A percentile compares a stretch with the other conserved stretches of the same genome.
These are phyloP conservation scores for Orthosia cruda DNA, from an alignment of 2,888 invertebrate genomes.

Conservation along the genomic window DNA sequence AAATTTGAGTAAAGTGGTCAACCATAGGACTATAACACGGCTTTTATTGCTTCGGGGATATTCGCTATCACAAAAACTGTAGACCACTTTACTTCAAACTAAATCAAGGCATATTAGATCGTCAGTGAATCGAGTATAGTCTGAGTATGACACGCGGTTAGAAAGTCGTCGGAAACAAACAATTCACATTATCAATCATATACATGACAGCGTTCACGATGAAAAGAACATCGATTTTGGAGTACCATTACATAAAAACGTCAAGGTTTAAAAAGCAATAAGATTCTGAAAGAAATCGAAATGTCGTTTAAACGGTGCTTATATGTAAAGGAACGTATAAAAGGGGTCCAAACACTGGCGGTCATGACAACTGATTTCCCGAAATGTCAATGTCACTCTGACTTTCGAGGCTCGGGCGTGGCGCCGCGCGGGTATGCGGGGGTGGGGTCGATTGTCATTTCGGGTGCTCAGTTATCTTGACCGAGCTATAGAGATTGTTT, in stretches of 20 bases:
- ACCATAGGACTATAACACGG: not conserved
- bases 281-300: not conserved
- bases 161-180: constrained; percentile 22
- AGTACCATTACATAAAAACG: not conserved
- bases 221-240: not conserved
- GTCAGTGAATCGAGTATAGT: constrained; percentile 31
- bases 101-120: not conserved
- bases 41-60: not conserved
- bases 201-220: not conserved
- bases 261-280: not conserved
- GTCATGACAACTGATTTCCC: no score
- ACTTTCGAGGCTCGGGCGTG: no score
- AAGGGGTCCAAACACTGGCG: constrained; percentile 27
- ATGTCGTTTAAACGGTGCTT: not conserved
- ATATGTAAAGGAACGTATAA: constrained; percentile 23
- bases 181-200: not conserved
- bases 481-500: constrained; percentile 13
- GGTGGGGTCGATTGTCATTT: no score
- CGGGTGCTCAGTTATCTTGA: no score
- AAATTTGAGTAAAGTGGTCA: constrained; percentile 17
- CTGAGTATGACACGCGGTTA: constrained; percentile 40
- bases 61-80: not conserved
- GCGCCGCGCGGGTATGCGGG: no score
- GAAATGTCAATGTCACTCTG: no score
- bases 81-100: constrained; percentile 23